Conservation (phyloP, 1,140 invertebrate genomes). For the Propsilocerus akamusi region DNA sequence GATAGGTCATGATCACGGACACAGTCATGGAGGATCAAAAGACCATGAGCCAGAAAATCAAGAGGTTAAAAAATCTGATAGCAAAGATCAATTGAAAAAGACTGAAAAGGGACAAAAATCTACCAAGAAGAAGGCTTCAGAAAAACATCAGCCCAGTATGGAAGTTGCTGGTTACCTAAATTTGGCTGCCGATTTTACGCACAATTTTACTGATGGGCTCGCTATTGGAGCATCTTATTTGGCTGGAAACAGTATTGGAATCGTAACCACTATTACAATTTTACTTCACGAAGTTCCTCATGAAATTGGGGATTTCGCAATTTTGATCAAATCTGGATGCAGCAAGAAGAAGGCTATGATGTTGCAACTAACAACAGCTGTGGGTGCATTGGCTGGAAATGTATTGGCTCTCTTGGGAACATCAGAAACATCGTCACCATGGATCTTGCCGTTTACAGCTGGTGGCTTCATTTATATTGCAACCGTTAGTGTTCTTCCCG, state of each 20-base stretch:
- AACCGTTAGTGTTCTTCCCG: conserved; percentile 79
- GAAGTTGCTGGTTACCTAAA: conserved; percentile 87
- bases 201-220: conserved; percentile 94
- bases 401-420: conserved; percentile 51
- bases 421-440: conserved; percentile 55
- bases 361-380: conserved; percentile 79
- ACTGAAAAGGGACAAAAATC: conserved; percentile 24
- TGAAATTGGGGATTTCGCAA: conserved; percentile 94
- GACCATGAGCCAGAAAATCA: conserved; percentile 12
- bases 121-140: conserved; percentile 21
- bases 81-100: conserved; percentile 22
- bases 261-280: conserved; percentile 85
- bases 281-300: conserved; percentile 88
- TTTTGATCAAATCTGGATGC: conserved; percentile 82
- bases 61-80: conserved; percentile 19
- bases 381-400: conserved; percentile 86
- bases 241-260: conserved; percentile 67
- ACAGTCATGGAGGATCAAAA: conserved; percentile 26
- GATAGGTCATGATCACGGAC: conserved; percentile 46
- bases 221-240: conserved; percentile 89
- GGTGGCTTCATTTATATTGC: conserved; percentile 94
- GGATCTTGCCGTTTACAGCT: conserved; percentile 91
- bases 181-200: conserved; percentile 84
- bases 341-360: conserved; percentile 78
- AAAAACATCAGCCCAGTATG: conserved; percentile 22